Conservation (phyloP, 2,797 vertebrate species). For the Muscicapa comitata region DNA sequence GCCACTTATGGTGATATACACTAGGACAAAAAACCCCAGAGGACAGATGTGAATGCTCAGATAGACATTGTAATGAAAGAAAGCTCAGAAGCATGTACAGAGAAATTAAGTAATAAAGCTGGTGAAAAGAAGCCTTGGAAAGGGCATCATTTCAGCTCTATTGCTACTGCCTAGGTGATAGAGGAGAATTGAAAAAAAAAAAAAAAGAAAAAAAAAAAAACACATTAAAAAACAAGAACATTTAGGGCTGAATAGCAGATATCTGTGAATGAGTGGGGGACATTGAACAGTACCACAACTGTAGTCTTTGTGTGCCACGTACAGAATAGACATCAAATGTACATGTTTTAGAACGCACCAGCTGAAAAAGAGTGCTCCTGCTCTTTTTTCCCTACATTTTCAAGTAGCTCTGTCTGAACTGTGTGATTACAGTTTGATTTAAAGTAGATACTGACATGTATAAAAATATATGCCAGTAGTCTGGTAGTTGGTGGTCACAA, state of each 20-base stretch:
- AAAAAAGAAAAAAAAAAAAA: too few species aligned
- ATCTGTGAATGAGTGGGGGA: neutral
- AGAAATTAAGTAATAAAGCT: neutral
- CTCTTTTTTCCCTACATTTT: neutral
- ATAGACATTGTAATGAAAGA: neutral
- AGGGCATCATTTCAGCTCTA: neutral
- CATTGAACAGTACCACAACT: neutral
- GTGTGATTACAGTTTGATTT: neutral
- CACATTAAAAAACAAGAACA: neutral
- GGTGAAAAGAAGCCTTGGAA: neutral
- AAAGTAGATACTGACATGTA: neutral
- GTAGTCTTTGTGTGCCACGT: neutral
- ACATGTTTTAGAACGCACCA: neutral
- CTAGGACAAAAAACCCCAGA: neutral
- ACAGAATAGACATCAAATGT: neutral
- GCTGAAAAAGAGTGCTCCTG: neutral
- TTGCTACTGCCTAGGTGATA: neutral
- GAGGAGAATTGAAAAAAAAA: neutral
- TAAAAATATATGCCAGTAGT: neutral
- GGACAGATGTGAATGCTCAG: neutral
- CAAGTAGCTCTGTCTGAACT: neutral
- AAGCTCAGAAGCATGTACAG: neutral
- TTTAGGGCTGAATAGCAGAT: neutral
- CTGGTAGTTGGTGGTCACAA: neutral
- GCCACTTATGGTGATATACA: neutral